phyloP scores from a whole-genome alignment of 2,797 vertebrate species.

The Sebastes matsubarae region DNA sequence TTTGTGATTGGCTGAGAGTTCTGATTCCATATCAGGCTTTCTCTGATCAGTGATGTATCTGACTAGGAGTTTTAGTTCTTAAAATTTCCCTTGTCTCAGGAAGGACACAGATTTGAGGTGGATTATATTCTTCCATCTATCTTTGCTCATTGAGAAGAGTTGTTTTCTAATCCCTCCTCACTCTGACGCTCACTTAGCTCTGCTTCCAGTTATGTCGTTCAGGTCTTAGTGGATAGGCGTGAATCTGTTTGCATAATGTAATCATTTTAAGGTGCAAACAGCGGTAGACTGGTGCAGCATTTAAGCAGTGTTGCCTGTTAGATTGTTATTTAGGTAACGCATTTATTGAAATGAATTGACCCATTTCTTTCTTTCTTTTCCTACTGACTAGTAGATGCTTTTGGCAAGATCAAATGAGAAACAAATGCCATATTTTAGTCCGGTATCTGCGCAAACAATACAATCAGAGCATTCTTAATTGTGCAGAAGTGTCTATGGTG shows the following conservation, averaged over 20 bases:
- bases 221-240: constrained; percentile 22
- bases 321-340: not conserved
- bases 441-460: not conserved
- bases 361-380: not conserved
- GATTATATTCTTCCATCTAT: constrained; percentile 42
- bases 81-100: constrained; percentile 10
- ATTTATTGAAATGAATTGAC: not conserved
- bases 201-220: constrained; percentile 8
- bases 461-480: not conserved
- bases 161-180: constrained; percentile 59
- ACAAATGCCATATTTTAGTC: not conserved
- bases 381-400: not conserved
- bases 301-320: not conserved
- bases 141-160: constrained; percentile 42
- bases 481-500: not conserved
- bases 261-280: not conserved
- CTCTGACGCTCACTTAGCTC: constrained; percentile 15
- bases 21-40: not conserved
- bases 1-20: not conserved
- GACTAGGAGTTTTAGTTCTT: constrained; percentile 16
- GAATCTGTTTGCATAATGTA: constrained; percentile 29
- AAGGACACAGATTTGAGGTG: constrained; percentile 20
- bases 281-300: not conserved
- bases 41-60: not conserved
- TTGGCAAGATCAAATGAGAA: not conserved